Evolutionary conservation across 2,888 invertebrate species (phyloP).

Genomic region (Calameuta filiformis): DNA sequence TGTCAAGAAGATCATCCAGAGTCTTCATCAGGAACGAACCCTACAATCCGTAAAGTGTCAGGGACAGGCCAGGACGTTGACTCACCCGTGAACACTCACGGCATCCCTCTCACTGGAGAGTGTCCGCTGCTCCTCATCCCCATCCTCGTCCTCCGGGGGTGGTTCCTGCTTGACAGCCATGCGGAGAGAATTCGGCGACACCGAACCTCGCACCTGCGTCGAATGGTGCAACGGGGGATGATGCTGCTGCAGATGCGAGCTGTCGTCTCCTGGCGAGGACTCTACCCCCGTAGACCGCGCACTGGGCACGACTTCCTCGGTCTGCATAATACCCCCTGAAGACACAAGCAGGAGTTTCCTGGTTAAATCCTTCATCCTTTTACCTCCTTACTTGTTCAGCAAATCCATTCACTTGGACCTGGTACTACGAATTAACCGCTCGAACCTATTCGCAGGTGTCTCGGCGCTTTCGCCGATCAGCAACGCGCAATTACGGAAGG

Average conservation of each 20-base stretch:
- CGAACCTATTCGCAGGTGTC: neutral
- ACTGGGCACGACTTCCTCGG: slow-evolving; percentile 64
- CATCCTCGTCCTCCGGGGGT: slow-evolving; percentile 58
- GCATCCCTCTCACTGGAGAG: neutral
- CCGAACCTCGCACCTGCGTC: slow-evolving; percentile 49
- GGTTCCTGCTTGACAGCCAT: slow-evolving; percentile 66
- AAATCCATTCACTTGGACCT: neutral
- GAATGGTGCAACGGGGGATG: slow-evolving; percentile 52
- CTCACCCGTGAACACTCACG: neutral
- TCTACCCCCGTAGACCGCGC: slow-evolving; percentile 60
- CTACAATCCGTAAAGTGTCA: neutral
- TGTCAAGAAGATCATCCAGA: slow-evolving; percentile 29
- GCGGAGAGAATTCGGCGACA: slow-evolving; percentile 48
- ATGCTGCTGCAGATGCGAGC: slow-evolving; percentile 25
- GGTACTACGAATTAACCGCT: neutral
- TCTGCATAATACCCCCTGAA: slow-evolving; percentile 67
- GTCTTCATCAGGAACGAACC: neutral
- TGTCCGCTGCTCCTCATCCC: slow-evolving; percentile 38
- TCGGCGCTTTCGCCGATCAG: neutral
- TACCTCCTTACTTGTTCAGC: neutral
- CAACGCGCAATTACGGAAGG: too few relatives aligned
- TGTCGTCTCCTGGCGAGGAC: slow-evolving; percentile 50
- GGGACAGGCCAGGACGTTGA: neutral
- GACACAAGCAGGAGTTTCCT: slow-evolving; percentile 10
- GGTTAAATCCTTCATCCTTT: neutral